Evolutionary conservation across 2,888 invertebrate genomes (phyloP), one percentile per base, ranked within the genome.

Genomic region (Sphecodes monilicornis): DNA sequence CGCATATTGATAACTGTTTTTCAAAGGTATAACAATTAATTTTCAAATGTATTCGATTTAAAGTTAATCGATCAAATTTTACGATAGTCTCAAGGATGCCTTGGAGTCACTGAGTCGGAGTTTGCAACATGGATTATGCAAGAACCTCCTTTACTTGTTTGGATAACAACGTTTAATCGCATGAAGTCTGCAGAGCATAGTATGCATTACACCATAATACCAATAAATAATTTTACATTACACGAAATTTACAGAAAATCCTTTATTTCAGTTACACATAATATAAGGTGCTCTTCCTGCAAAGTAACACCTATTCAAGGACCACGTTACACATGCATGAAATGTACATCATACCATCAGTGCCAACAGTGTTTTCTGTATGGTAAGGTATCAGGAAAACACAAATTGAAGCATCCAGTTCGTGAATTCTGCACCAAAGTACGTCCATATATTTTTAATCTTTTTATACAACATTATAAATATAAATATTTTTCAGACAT

Each of bases 1-100:
- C 96, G 26, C 97, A 97, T 87, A 96, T 98, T 77, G 97, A 97
- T 86, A 96, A 96, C 88, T 98, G 98, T 94, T 97, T 97, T 95
- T 95, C 95, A 86, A 96, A 97, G 95, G 97, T 97, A 95, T 80
- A 81, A 85, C 75, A 77, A 75, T 77, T 16, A 87, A 68, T 72
- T 84, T 76, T 54, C 74, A 66, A 76, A 72, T 74, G 74, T 50
- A 36, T 76, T 50, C 41, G 8, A 78, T n/a, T 70, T 57, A 43
- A 76, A 60, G 72, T 71, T 78, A 41, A 78, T 73, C 60, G 39
- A 60, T 69, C 43, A 76, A 46, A 75, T 75, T 54, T 76, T 68
- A 68, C 57, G 69, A 39, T 75, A 97, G 97, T 96, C 96, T 86
- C 97, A 96, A n/a, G 97, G 97, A 32, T 96, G 97, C 94, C 95